Conservation (phyloP, 2,113 vertebrate genomes). For the Zosterops borbonicus region DNA sequence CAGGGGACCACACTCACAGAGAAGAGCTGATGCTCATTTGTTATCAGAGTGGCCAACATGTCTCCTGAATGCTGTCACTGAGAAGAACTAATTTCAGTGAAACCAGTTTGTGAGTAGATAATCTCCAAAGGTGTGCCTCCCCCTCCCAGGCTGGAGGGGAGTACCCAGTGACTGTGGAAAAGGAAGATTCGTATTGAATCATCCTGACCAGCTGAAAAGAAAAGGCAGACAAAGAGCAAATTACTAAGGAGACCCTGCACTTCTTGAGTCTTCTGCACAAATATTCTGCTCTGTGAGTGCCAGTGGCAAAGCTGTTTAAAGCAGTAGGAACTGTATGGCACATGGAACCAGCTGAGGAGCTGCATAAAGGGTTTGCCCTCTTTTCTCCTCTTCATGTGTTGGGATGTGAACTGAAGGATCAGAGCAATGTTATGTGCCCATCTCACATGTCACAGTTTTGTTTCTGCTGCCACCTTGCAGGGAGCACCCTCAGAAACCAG, state of each 20-base stretch:
- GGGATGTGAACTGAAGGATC: neutral
- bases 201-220: neutral
- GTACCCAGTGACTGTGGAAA: neutral
- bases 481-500: neutral
- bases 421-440: neutral
- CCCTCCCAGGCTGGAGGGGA: neutral
- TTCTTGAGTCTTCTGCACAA: neutral
- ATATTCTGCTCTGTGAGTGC: neutral
- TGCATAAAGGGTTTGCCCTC: neutral
- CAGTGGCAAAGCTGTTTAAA: neutral
- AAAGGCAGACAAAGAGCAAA: neutral
- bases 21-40: neutral
- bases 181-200: neutral
- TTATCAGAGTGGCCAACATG: neutral
- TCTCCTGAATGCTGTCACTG: neutral
- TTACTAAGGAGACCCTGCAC: fast-evolving
- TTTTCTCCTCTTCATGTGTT: neutral
- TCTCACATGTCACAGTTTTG: neutral
- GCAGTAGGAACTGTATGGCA: neutral
- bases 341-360: neutral
- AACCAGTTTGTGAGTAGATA: neutral
- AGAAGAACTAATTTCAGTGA: neutral
- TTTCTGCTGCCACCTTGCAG: neutral
- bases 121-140: neutral
- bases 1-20: neutral